Conservation (phyloP, 2,888 invertebrate species). For the Plutella xylostella region DNA sequence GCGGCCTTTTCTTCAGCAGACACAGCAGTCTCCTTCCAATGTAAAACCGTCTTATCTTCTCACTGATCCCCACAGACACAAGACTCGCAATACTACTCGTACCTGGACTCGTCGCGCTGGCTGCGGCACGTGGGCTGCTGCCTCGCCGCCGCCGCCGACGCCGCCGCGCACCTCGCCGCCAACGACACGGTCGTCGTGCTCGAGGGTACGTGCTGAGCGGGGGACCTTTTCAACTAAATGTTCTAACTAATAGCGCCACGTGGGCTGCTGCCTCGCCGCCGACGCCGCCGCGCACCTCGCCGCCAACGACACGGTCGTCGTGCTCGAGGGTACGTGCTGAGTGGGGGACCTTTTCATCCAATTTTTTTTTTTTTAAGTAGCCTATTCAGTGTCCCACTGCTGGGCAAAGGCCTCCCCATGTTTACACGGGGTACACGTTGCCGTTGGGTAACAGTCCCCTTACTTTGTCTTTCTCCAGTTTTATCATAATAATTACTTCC, state of each 20-base stretch:
- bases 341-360: not conserved
- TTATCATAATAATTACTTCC: too few relatives aligned
- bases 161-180: conserved; percentile 73
- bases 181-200: conserved; percentile 86
- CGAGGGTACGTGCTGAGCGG: conserved; percentile 69
- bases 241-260: too few relatives aligned
- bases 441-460: too few relatives aligned
- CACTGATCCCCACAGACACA: conserved; percentile 71
- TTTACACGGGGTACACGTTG: too few relatives aligned
- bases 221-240: too few relatives aligned
- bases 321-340: conserved; percentile 78
- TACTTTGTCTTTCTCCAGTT: too few relatives aligned
- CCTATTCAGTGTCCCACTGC: too few relatives aligned
- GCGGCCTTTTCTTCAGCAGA: too few relatives aligned
- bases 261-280: conserved; percentile 79
- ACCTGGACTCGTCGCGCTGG: conserved; percentile 88
- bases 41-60: too few relatives aligned
- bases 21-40: too few relatives aligned
- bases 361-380: too few relatives aligned
- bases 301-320: conserved; percentile 79
- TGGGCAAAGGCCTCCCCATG: too few relatives aligned
- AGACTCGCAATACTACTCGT: conserved; percentile 83
- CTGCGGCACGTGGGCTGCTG: conserved; percentile 83
- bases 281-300: conserved; percentile 77
- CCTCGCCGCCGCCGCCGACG: conserved; percentile 78